Base-by-base conservation (phyloP, 2,113 vertebrate species). In the Gulo gulo region DNA sequence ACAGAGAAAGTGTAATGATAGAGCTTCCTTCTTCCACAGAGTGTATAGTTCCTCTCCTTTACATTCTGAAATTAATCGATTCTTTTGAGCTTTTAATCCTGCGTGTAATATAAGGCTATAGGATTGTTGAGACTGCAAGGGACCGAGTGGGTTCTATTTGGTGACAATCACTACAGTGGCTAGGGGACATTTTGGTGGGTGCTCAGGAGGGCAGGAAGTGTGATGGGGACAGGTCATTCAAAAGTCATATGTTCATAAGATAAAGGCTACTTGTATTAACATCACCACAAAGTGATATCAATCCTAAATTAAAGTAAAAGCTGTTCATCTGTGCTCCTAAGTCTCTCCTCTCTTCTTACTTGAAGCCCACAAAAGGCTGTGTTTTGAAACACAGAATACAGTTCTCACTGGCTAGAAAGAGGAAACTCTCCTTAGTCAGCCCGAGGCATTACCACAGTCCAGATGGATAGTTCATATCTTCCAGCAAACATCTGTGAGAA, bases 381-480 rank as follows among this genome's bases (percentile, higher is more conserved):
- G 15, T 74, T 92, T 20, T 84, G 67, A 92, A 94, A 29, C 36
- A 90, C 0, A 5, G 21, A 26, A 45, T 83, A 81, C 26, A 65
- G 50, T 59, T 96, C 36, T 95, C 79, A 20, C 69, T 94, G 55
- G 12, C 74, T 95, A 90, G 74, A 94, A 96, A 97, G 89, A 91
- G 29, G 45, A 97, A 86, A 92, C 61, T 82, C 63, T 91, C 29
- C 55, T 36, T 86, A 36, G 78, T 85, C 92, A 95, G 63, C 78
- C 31, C 0, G 6, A 91, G 63, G 45, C 34, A 80, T 79, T 83
- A 36, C 86, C 74, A 11, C 23, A 74, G 52, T 95, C 86, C 92
- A 97, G 79, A 94, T 96, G 88, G 79, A 81, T 20, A 90, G 91
- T 80, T 91, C 69, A 71, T 79, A 34, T 95, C 73, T 96, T 97